These are phyloP conservation scores for Meriones psammophilus DNA, from an alignment of 2,797 vertebrate genomes.

Conservation along the genomic window DNA sequence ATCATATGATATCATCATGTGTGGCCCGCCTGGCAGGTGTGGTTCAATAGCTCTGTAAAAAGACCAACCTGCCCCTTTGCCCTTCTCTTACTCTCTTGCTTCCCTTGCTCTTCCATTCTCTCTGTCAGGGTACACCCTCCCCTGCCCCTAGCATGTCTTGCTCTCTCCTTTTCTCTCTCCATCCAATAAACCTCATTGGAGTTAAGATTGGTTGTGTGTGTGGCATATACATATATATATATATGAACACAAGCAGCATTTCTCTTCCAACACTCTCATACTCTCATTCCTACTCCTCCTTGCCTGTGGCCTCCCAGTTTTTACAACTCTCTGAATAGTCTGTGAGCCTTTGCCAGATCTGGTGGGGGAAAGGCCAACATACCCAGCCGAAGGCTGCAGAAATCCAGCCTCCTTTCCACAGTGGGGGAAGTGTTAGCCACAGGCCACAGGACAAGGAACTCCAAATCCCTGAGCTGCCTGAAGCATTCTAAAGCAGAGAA, in stretches of 20 bases:
- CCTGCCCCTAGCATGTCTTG: too few species aligned
- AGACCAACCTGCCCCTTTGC: too few species aligned
- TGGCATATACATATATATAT: too few species aligned
- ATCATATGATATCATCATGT: too few species aligned
- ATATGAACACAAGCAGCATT: not conserved
- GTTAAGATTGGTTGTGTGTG: too few species aligned
- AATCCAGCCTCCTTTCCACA: constrained; percentile 47
- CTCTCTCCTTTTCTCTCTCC: too few species aligned
- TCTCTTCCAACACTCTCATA: not conserved
- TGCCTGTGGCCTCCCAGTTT: constrained; percentile 16
- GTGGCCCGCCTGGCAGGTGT: too few species aligned
- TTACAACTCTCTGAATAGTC: constrained; percentile 62
- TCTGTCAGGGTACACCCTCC: too few species aligned
- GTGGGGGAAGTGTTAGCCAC: constrained; percentile 31
- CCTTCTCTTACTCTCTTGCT: too few species aligned
- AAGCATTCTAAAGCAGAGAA: constrained; percentile 63
- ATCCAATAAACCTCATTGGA: too few species aligned
- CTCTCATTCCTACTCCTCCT: not conserved
- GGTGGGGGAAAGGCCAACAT: constrained; percentile 66
- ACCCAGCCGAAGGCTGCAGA: not conserved
- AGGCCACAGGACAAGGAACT: constrained; percentile 38
- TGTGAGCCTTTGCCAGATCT: constrained; percentile 47
- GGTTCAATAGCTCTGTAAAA: too few species aligned
- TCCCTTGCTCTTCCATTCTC: too few species aligned
- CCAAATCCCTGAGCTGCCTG: constrained; percentile 52